Evolutionary conservation across 2,888 invertebrate genomes (phyloP).

Genomic region (Sussaba pulchella): DNA sequence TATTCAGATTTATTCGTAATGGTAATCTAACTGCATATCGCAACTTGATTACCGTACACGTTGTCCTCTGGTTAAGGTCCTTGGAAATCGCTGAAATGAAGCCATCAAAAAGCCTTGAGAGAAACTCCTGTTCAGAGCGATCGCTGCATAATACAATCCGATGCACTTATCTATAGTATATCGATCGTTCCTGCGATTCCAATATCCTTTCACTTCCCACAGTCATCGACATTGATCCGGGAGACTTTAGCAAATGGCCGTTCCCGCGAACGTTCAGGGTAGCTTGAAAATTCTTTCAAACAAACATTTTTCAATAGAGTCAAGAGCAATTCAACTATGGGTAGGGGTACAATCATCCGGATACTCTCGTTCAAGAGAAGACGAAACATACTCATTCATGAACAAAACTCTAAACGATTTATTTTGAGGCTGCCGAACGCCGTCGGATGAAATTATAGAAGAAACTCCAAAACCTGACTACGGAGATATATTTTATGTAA

Average conservation of each 20-base stretch:
- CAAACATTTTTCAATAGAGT: neutral
- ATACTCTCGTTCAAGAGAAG: too few species aligned
- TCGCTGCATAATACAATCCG: neutral
- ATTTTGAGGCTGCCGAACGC: too few species aligned
- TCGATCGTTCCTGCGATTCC: conserved; percentile 17
- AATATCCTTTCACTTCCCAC: conserved; percentile 28
- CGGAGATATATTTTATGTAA: neutral
- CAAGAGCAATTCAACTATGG: neutral
- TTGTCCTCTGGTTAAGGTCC: neutral
- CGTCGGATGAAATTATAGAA: neutral
- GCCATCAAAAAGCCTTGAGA: neutral
- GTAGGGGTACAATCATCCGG: neutral
- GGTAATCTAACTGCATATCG: neutral
- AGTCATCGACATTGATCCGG: neutral
- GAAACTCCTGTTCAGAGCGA: neutral
- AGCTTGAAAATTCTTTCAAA: neutral
- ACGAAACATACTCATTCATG: too few species aligned
- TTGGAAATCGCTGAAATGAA: conserved; percentile 13
- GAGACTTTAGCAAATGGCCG: neutral
- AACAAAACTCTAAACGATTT: too few species aligned
- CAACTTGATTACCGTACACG: neutral
- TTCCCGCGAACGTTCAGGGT: neutral
- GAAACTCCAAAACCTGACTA: neutral
- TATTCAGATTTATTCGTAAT: conserved; percentile 8
- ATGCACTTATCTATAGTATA: conserved; percentile 17